A percentile compares a stretch with the other conserved stretches of the same genome.
phyloP scores from a whole-genome alignment of 2,113 vertebrate genomes.

The human (Homo sapiens) region DNA sequence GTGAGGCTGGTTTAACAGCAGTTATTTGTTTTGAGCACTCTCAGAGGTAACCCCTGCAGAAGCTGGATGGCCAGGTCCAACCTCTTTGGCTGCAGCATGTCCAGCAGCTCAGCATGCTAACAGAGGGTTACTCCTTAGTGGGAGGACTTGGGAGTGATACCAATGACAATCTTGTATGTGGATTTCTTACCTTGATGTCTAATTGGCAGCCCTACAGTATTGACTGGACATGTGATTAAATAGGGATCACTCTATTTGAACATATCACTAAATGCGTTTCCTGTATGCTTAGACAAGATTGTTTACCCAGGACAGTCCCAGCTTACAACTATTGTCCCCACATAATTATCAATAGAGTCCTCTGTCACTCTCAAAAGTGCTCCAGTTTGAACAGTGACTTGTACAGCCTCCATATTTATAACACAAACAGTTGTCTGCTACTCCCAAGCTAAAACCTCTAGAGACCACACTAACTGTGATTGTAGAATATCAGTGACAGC shows the following conservation, averaged over 20 bases:
- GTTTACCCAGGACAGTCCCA: not conserved
- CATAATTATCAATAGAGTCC: not conserved
- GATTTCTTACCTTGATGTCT: not conserved
- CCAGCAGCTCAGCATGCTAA: not conserved
- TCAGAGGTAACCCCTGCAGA: not conserved
- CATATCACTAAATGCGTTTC: not conserved
- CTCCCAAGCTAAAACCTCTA: not conserved
- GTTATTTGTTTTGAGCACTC: not conserved
- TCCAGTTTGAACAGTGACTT: not conserved
- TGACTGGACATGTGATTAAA: not conserved
- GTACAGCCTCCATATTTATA: not conserved
- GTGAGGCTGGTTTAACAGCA: not conserved
- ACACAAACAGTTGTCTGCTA: not conserved
- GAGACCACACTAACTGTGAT: not conserved
- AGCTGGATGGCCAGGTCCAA: not conserved
- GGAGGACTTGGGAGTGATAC: not conserved
- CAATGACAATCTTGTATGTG: not conserved
- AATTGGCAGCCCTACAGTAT: too few relatives aligned
- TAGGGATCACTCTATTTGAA: not conserved
- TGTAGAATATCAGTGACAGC: not conserved
- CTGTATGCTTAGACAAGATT: not conserved
- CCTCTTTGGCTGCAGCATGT: not conserved
- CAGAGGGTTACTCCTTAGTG: fast-evolving
- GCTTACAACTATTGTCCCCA: not conserved
- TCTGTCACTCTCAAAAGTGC: not conserved